A percentile compares a stretch with the other conserved stretches of the same genome.
Evolutionary conservation across 2,113 vertebrate genomes (phyloP).

Genomic region (Odontesthes bonariensis): DNA sequence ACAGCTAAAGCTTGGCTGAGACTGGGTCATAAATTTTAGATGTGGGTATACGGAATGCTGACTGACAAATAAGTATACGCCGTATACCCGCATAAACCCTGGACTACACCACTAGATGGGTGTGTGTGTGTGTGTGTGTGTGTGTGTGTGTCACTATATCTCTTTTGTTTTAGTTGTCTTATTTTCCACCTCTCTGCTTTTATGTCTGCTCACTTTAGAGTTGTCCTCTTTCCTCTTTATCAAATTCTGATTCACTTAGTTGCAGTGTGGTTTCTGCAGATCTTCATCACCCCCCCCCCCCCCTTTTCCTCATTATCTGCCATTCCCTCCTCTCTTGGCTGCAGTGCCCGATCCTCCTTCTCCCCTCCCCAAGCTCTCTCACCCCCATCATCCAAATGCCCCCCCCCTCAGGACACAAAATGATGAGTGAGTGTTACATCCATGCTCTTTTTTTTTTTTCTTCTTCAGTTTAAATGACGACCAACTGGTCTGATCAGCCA

Average conservation of each 20-base stretch:
- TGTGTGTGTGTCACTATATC: constrained; percentile 16
- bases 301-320: constrained; percentile 13
- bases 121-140: too few relatives aligned
- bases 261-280: neutral
- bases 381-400: constrained; percentile 56
- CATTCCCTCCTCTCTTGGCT: constrained; percentile 47
- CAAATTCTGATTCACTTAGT: neutral
- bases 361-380: constrained; percentile 52
- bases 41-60: too few relatives aligned
- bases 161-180: neutral
- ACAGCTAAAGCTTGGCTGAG: too few relatives aligned
- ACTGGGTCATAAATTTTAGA: too few relatives aligned
- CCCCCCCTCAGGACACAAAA: constrained; percentile 65
- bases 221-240: neutral
- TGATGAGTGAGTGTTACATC: constrained; percentile 56
- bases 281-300: neutral
- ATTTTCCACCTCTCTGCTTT: neutral
- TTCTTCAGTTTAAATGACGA: constrained; percentile 7
- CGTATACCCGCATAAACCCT: too few relatives aligned
- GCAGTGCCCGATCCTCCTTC: constrained; percentile 23
- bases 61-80: too few relatives aligned
- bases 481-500: neutral
- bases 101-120: too few relatives aligned
- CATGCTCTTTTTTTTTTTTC: constrained; percentile 19
- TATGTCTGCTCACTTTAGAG: neutral